Evolutionary conservation across 2,888 invertebrate species (phyloP).

Genomic region (Heliconius ethilla): DNA sequence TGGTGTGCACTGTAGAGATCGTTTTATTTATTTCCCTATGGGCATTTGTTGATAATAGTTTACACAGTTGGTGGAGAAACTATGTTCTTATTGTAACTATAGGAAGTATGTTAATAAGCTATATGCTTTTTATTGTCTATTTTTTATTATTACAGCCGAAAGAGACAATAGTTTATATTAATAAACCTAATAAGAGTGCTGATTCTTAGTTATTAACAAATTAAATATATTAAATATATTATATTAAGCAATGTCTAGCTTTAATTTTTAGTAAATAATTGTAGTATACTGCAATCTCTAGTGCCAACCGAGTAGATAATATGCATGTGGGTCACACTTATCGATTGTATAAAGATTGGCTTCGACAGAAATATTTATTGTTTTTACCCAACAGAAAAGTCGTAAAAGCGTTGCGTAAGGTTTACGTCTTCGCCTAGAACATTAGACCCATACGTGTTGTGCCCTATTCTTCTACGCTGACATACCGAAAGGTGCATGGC

Average conservation of each 20-base stretch:
- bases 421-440: conserved; percentile 43
- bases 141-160: conserved; percentile 84
- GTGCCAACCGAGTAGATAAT: background rate
- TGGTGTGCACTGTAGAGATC: conserved; percentile 85
- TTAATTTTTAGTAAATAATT: background rate
- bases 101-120: conserved; percentile 81
- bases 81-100: conserved; percentile 85
- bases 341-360: conserved; percentile 36
- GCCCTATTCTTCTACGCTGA: conserved; percentile 48
- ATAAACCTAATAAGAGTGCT: conserved; percentile 53
- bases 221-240: background rate
- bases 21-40: conserved; percentile 86
- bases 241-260: background rate
- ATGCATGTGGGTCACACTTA: conserved; percentile 33
- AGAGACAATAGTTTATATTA: conserved; percentile 76
- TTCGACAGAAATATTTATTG: conserved; percentile 42
- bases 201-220: background rate
- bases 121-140: conserved; percentile 84
- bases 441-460: conserved; percentile 41
- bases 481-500: conserved; percentile 57
- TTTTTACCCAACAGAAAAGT: conserved; percentile 39
- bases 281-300: background rate
- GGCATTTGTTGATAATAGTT: conserved; percentile 73
- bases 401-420: conserved; percentile 44
- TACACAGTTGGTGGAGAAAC: conserved; percentile 87